These are phyloP conservation scores for Zonitis immaculata DNA, from an alignment of 2,888 invertebrate genomes.

Conservation along the genomic window DNA sequence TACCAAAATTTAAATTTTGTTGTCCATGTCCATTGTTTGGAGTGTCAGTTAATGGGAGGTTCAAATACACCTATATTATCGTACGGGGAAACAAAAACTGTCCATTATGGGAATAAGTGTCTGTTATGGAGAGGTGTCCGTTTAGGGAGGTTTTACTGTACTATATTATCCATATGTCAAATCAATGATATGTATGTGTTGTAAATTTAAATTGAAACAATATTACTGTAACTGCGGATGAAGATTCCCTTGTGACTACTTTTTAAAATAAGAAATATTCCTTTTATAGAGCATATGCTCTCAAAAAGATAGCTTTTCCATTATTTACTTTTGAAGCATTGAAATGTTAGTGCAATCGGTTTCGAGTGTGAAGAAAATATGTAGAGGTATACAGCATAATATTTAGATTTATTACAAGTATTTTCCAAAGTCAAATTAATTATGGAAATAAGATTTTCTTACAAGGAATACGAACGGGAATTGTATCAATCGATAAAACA, in stretches of 20 bases:
- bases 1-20: too few species aligned
- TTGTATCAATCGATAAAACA: not conserved
- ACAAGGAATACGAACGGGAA: not conserved
- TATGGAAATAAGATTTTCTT: constrained; percentile 5
- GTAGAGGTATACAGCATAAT: constrained; percentile 4
- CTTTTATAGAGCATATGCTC: too few species aligned
- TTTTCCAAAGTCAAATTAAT: constrained; percentile 3
- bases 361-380: constrained; percentile 4
- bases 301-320: constrained; percentile 9
- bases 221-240: constrained; percentile 6
- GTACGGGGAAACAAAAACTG: too few species aligned
- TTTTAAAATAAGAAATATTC: constrained; percentile 10
- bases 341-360: constrained; percentile 2
- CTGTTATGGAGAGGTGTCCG: too few species aligned
- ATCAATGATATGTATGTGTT: constrained; percentile 5
- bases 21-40: too few species aligned
- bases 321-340: constrained; percentile 10
- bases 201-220: constrained; percentile 13
- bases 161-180: too few species aligned
- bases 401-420: constrained; percentile 2
- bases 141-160: too few species aligned
- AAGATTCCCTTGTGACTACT: constrained; percentile 3
- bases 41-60: too few species aligned
- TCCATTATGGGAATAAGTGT: too few species aligned
- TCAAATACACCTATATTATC: too few species aligned